These are phyloP conservation scores for Bembecia ichneumoniformis DNA, from an alignment of 2,888 invertebrate species.

Conservation along the genomic window DNA sequence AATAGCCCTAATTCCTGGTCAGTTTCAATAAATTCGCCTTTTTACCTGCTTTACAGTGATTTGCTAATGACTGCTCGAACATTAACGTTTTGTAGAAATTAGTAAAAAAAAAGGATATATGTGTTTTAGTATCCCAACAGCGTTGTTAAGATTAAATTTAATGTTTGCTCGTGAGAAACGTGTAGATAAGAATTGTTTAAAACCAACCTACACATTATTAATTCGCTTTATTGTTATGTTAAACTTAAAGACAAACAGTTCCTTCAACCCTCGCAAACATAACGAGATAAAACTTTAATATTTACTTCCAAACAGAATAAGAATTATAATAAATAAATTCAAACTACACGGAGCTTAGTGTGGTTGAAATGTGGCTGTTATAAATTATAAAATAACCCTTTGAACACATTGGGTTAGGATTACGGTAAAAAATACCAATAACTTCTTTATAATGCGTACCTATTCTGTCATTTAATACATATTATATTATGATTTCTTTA, in stretches of 20 bases:
- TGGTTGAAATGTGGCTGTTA: slow-evolving; percentile 13
- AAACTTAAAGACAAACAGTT: slow-evolving; percentile 29
- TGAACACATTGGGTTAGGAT: slow-evolving; percentile 8
- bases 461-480: too few species aligned
- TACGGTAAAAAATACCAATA: background rate
- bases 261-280: slow-evolving; percentile 9
- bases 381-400: slow-evolving; percentile 31
- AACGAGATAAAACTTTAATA: background rate
- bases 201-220: slow-evolving; percentile 25
- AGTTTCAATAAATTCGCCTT: slow-evolving; percentile 40
- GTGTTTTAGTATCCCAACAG: slow-evolving; percentile 17
- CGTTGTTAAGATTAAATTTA: slow-evolving; percentile 51
- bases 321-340: background rate
- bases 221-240: slow-evolving; percentile 49
- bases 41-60: slow-evolving; percentile 52
- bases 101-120: background rate
- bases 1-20: slow-evolving; percentile 54
- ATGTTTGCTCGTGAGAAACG: slow-evolving; percentile 38
- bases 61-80: slow-evolving; percentile 40
- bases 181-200: slow-evolving; percentile 23
- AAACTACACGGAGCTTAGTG: background rate
- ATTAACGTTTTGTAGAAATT: background rate
- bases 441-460: background rate
- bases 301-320: background rate
- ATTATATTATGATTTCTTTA: background rate